Base-by-base conservation (phyloP, 2,113 vertebrate genomes). In the Neopipo cinnamomea region DNA sequence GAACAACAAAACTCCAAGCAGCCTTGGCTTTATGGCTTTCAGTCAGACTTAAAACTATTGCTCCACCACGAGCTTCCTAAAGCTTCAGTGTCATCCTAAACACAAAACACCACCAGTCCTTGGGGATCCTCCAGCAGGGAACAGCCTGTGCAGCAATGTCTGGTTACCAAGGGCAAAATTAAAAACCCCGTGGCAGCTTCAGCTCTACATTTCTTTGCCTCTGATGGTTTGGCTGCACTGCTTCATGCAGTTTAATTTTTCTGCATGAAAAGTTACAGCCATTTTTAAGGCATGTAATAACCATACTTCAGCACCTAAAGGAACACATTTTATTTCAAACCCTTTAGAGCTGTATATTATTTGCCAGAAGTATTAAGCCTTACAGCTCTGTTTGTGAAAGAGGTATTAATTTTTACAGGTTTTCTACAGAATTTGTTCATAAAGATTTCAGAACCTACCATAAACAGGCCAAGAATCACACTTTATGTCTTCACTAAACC, bases 351-450 rank as follows among this genome's bases (percentile, higher is more conserved):
- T 91, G 77, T 77, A 67, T 61, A 88, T 95, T 94, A 85, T 77
- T 91, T 95, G 89, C 71, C 89, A 94, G 74, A 72, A 71, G 55
- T 27, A 88, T 63, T 92, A 94, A 91, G 73, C 63, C 78, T 89
- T 52, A 81, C 76, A 92, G 72, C 65, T 93, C 93, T 90, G 63
- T 89, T 92, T 92, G 61, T 90, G 82, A 80, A 80, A 96, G 50
- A 88, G 35, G 56, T 84, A 94, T 92, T 96, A 90, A 95, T 96
- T 96, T 96, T 96, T 88, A 93, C 85, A 84, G 63, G 82, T 94
- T 94, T 95, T 66, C 93, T 83, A 67, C 30, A 77, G 82, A 71
- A 91, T 84, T 77, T 91, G 35, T 91, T 80, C 85, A 91, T 93
- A 83, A 96, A 96, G 75, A 52, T 75, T 86, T 52, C 58, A 84